phyloP scores from a whole-genome alignment of 2,113 vertebrate genomes.

The Carettochelys insculpta region DNA sequence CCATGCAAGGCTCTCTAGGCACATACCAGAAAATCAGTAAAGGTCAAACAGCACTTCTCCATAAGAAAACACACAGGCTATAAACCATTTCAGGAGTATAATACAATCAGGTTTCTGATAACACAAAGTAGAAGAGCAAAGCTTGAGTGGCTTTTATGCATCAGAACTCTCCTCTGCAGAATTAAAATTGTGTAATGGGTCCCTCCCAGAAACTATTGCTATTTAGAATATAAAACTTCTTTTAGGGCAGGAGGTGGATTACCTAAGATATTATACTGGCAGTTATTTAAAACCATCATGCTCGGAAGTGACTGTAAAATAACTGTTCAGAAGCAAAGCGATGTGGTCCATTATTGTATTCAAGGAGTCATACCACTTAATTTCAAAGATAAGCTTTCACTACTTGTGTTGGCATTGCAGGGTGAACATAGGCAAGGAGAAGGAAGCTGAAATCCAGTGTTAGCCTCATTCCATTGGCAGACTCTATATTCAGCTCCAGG shows the following conservation, averaged over 20 bases:
- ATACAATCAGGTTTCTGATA: constrained; percentile 42
- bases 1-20: constrained; percentile 29
- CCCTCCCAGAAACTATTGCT: neutral
- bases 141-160: neutral
- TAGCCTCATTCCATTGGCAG: constrained; percentile 30
- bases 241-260: neutral
- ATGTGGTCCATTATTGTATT: neutral
- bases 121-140: neutral
- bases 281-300: neutral
- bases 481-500: neutral
- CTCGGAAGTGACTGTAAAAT: neutral
- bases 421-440: neutral
- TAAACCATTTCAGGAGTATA: constrained; percentile 41
- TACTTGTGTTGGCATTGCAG: neutral
- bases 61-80: neutral
- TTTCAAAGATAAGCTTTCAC: constrained; percentile 24
- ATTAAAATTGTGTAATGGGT: neutral
- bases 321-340: neutral
- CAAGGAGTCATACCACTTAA: neutral
- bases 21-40: neutral
- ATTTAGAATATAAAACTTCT: constrained; percentile 35
- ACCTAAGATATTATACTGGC: neutral
- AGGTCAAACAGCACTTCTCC: neutral
- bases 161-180: neutral
- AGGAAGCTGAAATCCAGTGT: constrained; percentile 27